Evolutionary conservation across 2,888 invertebrate genomes (phyloP).

Genomic region (Allygus modestus): DNA sequence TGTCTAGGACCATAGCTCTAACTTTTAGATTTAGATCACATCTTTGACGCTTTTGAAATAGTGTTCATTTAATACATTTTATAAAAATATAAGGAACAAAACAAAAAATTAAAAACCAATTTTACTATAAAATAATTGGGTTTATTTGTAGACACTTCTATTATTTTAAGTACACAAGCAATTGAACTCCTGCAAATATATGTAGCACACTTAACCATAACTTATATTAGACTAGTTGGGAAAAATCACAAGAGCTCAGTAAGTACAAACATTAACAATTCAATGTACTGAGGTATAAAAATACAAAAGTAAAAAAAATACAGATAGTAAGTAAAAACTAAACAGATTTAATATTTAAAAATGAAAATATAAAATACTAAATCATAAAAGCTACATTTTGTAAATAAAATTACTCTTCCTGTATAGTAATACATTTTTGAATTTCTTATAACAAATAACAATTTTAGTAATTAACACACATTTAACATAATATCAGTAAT

Average conservation of each 20-base stretch:
- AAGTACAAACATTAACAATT: slow-evolving; percentile 3
- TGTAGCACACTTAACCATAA: slow-evolving; percentile 30
- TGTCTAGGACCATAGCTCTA: too few relatives aligned
- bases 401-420: neutral
- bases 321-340: neutral
- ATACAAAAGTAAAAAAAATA: slow-evolving; percentile 24
- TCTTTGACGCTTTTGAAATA: too few relatives aligned
- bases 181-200: neutral
- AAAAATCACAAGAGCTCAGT: slow-evolving; percentile 27
- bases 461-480: slow-evolving; percentile 20
- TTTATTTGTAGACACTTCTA: neutral
- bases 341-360: neutral
- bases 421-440: neutral
- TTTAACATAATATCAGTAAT: neutral
- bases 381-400: neutral
- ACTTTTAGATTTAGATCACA: too few relatives aligned
- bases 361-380: neutral
- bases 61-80: too few relatives aligned
- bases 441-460: slow-evolving; percentile 1
- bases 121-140: neutral
- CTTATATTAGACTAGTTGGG: slow-evolving; percentile 1
- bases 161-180: neutral
- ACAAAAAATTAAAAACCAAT: too few relatives aligned
- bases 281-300: slow-evolving; percentile 10
- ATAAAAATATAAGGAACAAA: too few relatives aligned